These are phyloP conservation scores for Dasypogon diadema DNA, from an alignment of 2,888 invertebrate genomes.

Conservation along the genomic window DNA sequence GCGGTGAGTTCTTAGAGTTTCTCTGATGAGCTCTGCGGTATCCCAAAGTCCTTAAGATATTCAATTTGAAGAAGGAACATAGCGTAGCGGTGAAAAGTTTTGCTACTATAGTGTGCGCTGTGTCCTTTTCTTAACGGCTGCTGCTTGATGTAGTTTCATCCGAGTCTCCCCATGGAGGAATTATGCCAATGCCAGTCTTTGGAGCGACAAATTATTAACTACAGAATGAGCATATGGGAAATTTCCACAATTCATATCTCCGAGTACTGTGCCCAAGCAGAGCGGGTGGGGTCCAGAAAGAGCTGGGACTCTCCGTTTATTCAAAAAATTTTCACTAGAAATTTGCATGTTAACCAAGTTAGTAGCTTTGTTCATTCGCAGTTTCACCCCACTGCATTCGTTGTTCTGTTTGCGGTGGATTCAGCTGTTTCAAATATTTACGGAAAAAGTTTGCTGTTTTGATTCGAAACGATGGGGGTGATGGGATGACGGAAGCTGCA, in stretches of 20 bases:
- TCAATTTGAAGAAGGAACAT: conserved; percentile 19
- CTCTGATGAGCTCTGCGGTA: conserved; percentile 44
- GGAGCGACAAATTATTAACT: conserved; percentile 24
- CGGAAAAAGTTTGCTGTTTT: conserved; percentile 26
- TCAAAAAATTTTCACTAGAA: conserved; percentile 38
- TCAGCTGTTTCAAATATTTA: conserved; percentile 42
- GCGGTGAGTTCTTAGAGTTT: conserved; percentile 43
- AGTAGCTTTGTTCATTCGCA: conserved; percentile 38
- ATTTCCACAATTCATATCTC: conserved; percentile 30
- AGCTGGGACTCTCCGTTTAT: conserved; percentile 4
- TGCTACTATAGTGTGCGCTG: conserved; percentile 27
- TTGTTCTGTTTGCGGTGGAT: conserved; percentile 32
- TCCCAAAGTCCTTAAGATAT: conserved; percentile 45
- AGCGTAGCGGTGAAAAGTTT: conserved; percentile 17
- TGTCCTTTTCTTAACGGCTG: conserved; percentile 45
- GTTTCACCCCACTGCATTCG: conserved; percentile 39
- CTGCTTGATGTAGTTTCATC: not conserved
- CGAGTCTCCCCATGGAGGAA: not conserved
- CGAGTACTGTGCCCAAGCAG: too few species aligned
- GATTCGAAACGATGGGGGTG: too few species aligned
- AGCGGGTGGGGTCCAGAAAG: too few species aligned
- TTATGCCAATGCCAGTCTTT: not conserved
- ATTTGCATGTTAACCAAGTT: conserved; percentile 49
- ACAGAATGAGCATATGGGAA: not conserved
- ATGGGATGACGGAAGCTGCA: too few species aligned